Base-by-base conservation (phyloP, 1,140 invertebrate genomes). In the Lysiphlebus fabarum region DNA sequence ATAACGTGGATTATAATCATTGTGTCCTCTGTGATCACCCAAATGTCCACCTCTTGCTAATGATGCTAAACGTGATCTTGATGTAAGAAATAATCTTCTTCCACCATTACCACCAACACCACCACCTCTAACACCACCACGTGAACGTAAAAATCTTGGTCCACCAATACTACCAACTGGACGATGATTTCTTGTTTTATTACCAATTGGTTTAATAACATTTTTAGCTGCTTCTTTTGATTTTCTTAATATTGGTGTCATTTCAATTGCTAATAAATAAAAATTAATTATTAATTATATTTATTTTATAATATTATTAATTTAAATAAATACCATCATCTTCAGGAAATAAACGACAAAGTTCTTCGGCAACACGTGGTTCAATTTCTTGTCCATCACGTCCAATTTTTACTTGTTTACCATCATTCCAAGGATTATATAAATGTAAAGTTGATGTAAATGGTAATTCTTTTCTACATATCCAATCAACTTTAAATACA, bases 361-460 rank as follows among this genome's bases (percentile, higher is more conserved):
- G 81, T 76, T 96, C 92, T 75, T 95, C 92, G 38, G 92, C 96
- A 61, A 97, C 93, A 71, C 90, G 86, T 10, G 95, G 94, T 72
- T 98, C 95, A 62, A 98, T 94, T 84, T 97, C 95, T 84, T 98
- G 96, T 12, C 96, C 96, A 85, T 99, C 96, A 67, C 96, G 84
- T 11, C 95, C 96, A 73, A 99, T 98, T 84, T 99, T 99, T 0
- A 99, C 95, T 53, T 95, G 95, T 80, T 98, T 98, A 38, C 94
- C 93, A 76, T 98, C 94, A 84, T 99, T 99, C 94, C 95, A 98
- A 5, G 93, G 89, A 83, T 99, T 99, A 70, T 95, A 95, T 33
- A 99, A 80, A 79, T 98, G 95, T 62, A 92, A 84, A 2, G 95
- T 97, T 62, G 90, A 90, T 59, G 87, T 90, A 68, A 99, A 99